phyloP scores from a whole-genome alignment of 2,888 invertebrate genomes.

The Cephus rjabovi region DNA sequence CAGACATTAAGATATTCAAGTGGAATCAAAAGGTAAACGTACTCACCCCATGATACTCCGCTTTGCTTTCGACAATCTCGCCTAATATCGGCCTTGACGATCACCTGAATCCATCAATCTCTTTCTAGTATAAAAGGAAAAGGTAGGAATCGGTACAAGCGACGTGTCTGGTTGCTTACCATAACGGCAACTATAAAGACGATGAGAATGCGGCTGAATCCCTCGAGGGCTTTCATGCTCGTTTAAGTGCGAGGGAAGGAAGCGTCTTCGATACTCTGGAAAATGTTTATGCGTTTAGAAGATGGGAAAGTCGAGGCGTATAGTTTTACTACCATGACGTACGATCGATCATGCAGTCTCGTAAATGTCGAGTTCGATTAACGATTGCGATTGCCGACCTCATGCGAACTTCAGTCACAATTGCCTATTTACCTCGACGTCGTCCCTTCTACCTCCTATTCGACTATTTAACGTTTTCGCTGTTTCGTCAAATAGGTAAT shows the following conservation, averaged over 20 bases:
- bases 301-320: not conserved
- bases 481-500: not conserved
- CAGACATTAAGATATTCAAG: not conserved
- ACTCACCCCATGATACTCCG: slow-evolving; percentile 53
- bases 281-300: not conserved
- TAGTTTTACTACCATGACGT: not conserved
- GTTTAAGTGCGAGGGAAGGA: not conserved
- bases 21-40: not conserved
- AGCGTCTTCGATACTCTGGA: not conserved
- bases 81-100: slow-evolving; percentile 41
- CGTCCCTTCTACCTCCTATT: not conserved
- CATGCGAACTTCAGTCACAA: not conserved
- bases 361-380: not conserved
- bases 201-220: not conserved
- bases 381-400: not conserved
- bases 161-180: not conserved
- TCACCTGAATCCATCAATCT: slow-evolving; percentile 25
- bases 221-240: not conserved
- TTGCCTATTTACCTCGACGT: not conserved
- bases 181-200: not conserved
- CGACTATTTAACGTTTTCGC: not conserved
- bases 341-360: not conserved
- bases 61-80: slow-evolving; percentile 50
- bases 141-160: not conserved
- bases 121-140: not conserved